Conservation (phyloP, 2,113 vertebrate species). For the Pseudolaguvia tuberculata region DNA sequence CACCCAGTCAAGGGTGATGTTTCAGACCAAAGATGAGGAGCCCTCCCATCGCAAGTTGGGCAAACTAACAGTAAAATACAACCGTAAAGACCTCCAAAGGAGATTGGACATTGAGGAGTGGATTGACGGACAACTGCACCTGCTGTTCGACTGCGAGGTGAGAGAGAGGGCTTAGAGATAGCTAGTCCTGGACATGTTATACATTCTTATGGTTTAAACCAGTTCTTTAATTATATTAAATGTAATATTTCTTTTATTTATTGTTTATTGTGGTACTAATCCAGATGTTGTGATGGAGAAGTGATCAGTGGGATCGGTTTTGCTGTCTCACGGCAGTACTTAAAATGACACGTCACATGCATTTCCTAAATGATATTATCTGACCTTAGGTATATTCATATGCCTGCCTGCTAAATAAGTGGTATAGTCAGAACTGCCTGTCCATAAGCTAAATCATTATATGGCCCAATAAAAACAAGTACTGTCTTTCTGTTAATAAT, state of each 20-base stretch:
- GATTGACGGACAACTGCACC: constrained; percentile 84
- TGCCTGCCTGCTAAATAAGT: background rate
- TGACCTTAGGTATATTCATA: background rate
- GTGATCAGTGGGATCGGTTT: background rate
- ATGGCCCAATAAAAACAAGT: background rate
- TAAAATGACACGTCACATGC: background rate
- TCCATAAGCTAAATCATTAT: background rate
- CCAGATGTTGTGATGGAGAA: background rate
- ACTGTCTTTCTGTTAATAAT: too few species aligned
- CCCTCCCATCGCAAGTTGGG: constrained; percentile 76
- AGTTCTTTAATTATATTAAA: too few species aligned
- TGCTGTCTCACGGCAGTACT: too few species aligned
- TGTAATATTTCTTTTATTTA: too few species aligned
- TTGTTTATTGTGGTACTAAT: background rate
- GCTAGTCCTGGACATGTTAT: constrained; percentile 30
- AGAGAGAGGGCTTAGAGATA: constrained; percentile 15
- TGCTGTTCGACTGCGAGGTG: constrained; percentile 89
- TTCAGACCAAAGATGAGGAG: constrained; percentile 72
- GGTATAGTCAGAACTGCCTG: background rate
- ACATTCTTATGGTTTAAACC: background rate
- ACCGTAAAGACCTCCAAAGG: constrained; percentile 88
- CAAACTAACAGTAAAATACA: constrained; percentile 92
- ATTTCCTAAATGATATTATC: background rate
- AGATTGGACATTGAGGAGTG: constrained; percentile 93
- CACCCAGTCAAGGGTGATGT: constrained; percentile 80